Conservation (phyloP, 2,888 invertebrate genomes). For the Ischnus inquisitorius region DNA sequence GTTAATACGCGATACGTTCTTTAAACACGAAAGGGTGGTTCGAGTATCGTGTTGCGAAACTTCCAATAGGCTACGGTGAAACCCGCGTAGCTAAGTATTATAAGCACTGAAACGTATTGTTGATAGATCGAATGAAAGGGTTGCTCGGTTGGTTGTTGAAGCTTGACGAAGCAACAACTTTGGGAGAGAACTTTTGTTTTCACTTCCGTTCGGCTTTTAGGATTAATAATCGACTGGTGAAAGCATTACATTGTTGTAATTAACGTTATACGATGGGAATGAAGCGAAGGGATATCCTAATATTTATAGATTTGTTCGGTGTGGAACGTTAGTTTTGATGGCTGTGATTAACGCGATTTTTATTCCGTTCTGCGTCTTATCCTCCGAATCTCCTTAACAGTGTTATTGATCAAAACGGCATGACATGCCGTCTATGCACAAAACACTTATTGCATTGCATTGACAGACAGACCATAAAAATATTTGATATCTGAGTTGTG, state of each 20-base stretch:
- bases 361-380: no score
- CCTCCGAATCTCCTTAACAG: no score
- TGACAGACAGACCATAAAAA: neutral
- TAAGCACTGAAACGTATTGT: neutral
- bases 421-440: neutral
- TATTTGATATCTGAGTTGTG: neutral
- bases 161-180: neutral
- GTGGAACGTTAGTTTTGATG: no score
- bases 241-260: neutral
- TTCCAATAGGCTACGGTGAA: neutral
- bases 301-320: no score
- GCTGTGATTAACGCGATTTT: no score
- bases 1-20: neutral
- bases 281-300: neutral
- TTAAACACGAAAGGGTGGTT: neutral
- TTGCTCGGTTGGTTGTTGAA: slow-evolving; percentile 1
- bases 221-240: neutral
- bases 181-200: neutral
- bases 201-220: neutral
- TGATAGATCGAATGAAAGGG: neutral
- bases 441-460: neutral
- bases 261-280: neutral
- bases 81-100: neutral
- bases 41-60: slow-evolving; percentile 7
- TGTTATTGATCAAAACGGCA: no score